Base-by-base conservation (phyloP, 1,140 invertebrate genomes). In the Nasonia vitripennis region DNA sequence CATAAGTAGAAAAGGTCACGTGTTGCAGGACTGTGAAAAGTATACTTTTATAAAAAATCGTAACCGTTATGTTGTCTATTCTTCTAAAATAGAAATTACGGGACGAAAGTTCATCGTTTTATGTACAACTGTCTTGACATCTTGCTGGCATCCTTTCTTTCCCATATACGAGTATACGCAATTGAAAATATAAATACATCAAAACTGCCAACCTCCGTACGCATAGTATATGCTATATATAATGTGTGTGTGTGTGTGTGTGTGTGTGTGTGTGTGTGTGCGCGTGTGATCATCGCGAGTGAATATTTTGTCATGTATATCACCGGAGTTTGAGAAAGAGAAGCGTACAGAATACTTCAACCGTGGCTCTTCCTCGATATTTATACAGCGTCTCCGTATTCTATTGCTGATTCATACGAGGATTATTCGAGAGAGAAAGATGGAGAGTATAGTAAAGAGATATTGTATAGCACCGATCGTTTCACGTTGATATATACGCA, bases 121-220 rank as follows among this genome's bases (percentile, higher is more conserved):
- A 11, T 45, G 41, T 45, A 45, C 41, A 45, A 45, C 10, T 45
- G 41, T 45, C 41, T 45, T 45, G n/a, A 48, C 31, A 51, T 81
- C 34, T 2, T 1, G 71, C 62, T 14, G 14, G 70, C 51, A 83
- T 74, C 70, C 73, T 37, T 55, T 20, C 17, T 37, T 74, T 82
- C 27, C 17, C 45, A 51, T 73, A 27, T 27, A 2, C 27, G 75
- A 82, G 62, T 67, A n/a, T 37, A 74, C 37, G 20, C 12, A 83
- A 55, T n/a, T 41, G 14, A 78, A 55, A 80, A 62, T n/a, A 62
- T 2, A 67, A 23, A 79, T 81, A 34, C 75, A 55, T 6, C 4
- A 85, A 84, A 85, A 77, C 78, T 85, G 78, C 78, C 78, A 81
- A 71, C 71, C 84, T 85, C 71, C n/a, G 9, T 68, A 80, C 34